These are phyloP conservation scores for Gallinago media DNA, from an alignment of 2,113 vertebrate species.

Conservation along the genomic window DNA sequence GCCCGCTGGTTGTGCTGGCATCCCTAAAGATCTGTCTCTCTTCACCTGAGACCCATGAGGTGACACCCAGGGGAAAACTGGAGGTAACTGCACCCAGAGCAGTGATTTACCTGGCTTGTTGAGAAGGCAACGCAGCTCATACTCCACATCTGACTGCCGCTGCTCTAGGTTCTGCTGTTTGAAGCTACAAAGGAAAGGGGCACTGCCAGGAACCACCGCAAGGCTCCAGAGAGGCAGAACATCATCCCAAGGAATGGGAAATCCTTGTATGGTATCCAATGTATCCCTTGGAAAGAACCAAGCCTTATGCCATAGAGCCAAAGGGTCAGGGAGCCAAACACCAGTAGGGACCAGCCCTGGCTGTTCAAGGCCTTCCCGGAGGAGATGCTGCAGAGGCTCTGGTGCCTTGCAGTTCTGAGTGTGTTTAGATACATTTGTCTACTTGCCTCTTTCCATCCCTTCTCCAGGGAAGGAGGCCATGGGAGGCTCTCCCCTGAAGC, in stretches of 20 bases:
- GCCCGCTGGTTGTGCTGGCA: not conserved
- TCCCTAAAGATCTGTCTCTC: not conserved
- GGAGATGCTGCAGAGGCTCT: not conserved
- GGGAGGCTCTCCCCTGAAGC: not conserved
- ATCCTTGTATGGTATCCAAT: too few species aligned
- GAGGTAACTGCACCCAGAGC: not conserved
- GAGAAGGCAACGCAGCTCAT: conserved; percentile 88
- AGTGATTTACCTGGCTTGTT: conserved; percentile 88
- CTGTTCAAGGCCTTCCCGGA: not conserved
- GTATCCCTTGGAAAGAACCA: not conserved
- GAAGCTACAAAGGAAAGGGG: conserved; percentile 72
- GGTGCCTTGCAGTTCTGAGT: not conserved
- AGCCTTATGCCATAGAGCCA: not conserved
- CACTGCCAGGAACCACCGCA: not conserved
- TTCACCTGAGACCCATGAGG: not conserved
- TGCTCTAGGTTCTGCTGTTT: conserved; percentile 93
- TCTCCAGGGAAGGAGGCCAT: not conserved
- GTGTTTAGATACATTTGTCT: not conserved
- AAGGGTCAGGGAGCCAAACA: not conserved
- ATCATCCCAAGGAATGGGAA: not conserved
- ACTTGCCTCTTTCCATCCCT: not conserved
- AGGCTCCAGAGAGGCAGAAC: not conserved
- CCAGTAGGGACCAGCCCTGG: not conserved
- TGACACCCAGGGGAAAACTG: not conserved
- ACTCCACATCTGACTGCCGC: conserved; percentile 91